A percentile compares a stretch with the other conserved stretches of the same genome.
Conservation (phyloP, 2,113 vertebrate genomes). For the Perca schrenkii region DNA sequence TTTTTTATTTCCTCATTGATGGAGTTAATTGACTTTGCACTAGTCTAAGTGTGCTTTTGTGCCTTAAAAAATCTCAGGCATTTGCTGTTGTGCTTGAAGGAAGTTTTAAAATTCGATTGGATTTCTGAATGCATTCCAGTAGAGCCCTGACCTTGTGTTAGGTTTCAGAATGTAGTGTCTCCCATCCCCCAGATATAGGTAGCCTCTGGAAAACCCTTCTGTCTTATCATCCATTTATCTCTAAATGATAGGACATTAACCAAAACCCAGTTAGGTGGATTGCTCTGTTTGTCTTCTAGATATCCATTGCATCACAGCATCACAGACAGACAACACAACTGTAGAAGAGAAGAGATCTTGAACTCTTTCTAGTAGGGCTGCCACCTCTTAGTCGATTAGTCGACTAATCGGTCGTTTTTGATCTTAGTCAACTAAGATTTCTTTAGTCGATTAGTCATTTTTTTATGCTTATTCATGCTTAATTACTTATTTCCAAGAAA, state of each 20-base stretch:
- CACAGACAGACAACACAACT: not conserved
- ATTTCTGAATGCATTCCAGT: constrained; percentile 19
- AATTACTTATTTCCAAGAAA: too few species aligned
- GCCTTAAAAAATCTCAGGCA: not conserved
- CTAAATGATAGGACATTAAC: constrained; percentile 27
- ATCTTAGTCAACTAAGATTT: too few species aligned
- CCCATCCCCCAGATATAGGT: constrained; percentile 40
- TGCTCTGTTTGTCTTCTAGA: not conserved
- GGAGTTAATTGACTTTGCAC: not conserved
- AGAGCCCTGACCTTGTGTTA: not conserved
- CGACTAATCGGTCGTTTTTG: too few species aligned
- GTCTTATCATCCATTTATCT: constrained; percentile 25
- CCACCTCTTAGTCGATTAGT: too few species aligned
- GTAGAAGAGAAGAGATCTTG: not conserved
- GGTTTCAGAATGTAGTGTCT: constrained; percentile 11
- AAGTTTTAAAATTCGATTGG: not conserved
- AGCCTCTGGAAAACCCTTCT: constrained; percentile 7
- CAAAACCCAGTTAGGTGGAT: constrained; percentile 11
- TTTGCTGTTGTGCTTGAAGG: constrained; percentile 1
- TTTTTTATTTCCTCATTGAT: not conserved
- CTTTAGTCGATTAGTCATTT: too few species aligned
- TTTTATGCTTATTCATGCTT: too few species aligned
- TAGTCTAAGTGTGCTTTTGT: not conserved
- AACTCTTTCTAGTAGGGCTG: not conserved
- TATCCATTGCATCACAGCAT: not conserved